A percentile compares a stretch with the other conserved stretches of the same genome.
phyloP scores from a whole-genome alignment of 1,140 invertebrate genomes.

The Rhyzopertha dominica region DNA sequence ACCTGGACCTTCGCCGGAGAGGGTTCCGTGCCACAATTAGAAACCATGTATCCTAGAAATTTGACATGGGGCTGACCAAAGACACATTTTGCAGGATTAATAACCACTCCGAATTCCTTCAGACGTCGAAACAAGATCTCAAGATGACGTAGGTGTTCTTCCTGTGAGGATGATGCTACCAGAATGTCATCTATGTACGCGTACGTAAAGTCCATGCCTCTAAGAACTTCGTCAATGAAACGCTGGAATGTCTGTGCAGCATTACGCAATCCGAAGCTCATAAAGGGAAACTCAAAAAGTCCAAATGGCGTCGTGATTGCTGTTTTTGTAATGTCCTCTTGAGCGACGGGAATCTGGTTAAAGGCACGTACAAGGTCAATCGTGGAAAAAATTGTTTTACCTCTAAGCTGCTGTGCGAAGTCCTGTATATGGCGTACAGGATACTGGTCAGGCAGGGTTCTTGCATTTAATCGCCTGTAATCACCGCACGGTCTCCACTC shows the following conservation, averaged over 20 bases:
- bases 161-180: slow-evolving; percentile 32
- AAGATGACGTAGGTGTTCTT: slow-evolving; percentile 27
- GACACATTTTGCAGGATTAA: slow-evolving; percentile 35
- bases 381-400: slow-evolving; percentile 41
- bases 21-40: slow-evolving; percentile 23
- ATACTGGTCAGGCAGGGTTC: slow-evolving; percentile 46
- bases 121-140: neutral
- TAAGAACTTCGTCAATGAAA: slow-evolving; percentile 18
- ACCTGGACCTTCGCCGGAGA: slow-evolving; percentile 18
- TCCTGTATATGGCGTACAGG: slow-evolving; percentile 47
- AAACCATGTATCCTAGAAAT: slow-evolving; percentile 34
- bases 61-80: slow-evolving; percentile 23
- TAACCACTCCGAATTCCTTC: slow-evolving; percentile 26
- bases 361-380: slow-evolving; percentile 50
- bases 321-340: slow-evolving; percentile 41
- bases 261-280: slow-evolving; percentile 36
- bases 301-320: slow-evolving; percentile 41
- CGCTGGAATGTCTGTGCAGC: slow-evolving; percentile 26
- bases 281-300: slow-evolving; percentile 32
- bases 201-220: slow-evolving; percentile 30
- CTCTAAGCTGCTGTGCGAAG: no score
- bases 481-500: slow-evolving; percentile 47
- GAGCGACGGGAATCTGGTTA: slow-evolving; percentile 42
- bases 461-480: slow-evolving; percentile 44
- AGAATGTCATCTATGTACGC: slow-evolving; percentile 54